These are phyloP conservation scores for Garra rufa DNA, from an alignment of 2,113 vertebrate genomes.

Conservation along the genomic window DNA sequence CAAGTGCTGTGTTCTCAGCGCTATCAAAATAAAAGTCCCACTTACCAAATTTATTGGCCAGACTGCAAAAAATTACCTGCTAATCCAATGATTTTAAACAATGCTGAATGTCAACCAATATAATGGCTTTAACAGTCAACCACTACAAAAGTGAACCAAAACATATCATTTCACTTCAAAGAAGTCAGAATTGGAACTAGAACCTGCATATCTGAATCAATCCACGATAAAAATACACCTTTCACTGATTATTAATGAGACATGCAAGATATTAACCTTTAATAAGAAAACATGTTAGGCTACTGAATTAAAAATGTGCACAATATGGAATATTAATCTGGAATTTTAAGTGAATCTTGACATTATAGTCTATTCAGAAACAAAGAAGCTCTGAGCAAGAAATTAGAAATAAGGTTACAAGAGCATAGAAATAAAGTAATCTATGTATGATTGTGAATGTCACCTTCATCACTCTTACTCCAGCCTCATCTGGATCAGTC, in stretches of 20 bases:
- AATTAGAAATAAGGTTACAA: neutral
- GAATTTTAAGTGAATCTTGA: neutral
- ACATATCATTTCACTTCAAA: too few species aligned
- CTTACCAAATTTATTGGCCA: neutral
- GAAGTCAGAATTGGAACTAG: neutral
- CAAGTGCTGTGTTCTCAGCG: neutral
- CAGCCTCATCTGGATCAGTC: conserved; percentile 1
- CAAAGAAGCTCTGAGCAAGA: neutral
- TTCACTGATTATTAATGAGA: neutral
- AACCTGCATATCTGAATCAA: neutral
- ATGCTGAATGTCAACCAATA: too few species aligned
- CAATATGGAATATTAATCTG: neutral
- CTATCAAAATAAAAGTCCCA: neutral
- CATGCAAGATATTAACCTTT: too few species aligned
- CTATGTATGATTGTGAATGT: conserved; percentile 12
- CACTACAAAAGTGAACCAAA: too few species aligned
- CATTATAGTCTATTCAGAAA: neutral
- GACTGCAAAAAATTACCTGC: too few species aligned
- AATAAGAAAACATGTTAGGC: neutral
- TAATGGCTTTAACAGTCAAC: too few species aligned
- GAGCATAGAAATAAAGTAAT: neutral
- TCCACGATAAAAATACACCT: neutral
- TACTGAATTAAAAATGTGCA: neutral
- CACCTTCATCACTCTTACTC: conserved; percentile 28
- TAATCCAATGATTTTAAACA: too few species aligned